These are phyloP conservation scores for Periplaneta americana DNA, from an alignment of 1,140 invertebrate species.

Conservation along the genomic window DNA sequence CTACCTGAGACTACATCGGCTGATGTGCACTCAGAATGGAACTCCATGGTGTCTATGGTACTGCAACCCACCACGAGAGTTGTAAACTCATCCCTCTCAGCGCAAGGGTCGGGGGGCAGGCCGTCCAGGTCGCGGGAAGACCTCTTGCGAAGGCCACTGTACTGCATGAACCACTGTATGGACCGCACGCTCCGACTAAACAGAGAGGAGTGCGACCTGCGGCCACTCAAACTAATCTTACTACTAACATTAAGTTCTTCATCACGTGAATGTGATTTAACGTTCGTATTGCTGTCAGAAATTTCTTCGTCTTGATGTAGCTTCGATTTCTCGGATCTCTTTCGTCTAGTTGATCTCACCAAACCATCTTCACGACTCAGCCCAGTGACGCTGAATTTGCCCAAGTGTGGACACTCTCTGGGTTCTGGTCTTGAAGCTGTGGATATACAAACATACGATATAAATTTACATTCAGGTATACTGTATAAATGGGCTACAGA, in stretches of 20 bases:
- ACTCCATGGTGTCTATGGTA: slow-evolving; percentile 63
- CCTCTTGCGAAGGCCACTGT: slow-evolving; percentile 33
- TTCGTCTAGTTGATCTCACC: background rate
- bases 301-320: background rate
- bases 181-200: slow-evolving; percentile 29
- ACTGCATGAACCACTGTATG: slow-evolving; percentile 28
- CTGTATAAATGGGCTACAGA: no score
- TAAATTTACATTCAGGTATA: slow-evolving; percentile 5
- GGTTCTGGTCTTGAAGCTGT: slow-evolving; percentile 57
- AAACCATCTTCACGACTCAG: slow-evolving; percentile 34
- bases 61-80: slow-evolving; percentile 61
- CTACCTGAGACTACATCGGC: slow-evolving; percentile 35
- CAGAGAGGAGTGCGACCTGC: no score
- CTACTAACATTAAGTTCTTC: background rate
- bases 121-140: background rate
- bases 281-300: background rate
- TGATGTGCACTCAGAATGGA: slow-evolving; percentile 57
- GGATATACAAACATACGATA: slow-evolving; percentile 25
- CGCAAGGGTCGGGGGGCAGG: background rate
- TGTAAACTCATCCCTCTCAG: slow-evolving; percentile 20
- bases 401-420: slow-evolving; percentile 59
- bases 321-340: background rate
- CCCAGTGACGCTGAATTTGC: slow-evolving; percentile 59
- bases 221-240: background rate
- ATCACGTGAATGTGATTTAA: background rate